phyloP scores from a whole-genome alignment of 2,113 vertebrate species.

The Tragulus kanchil region DNA sequence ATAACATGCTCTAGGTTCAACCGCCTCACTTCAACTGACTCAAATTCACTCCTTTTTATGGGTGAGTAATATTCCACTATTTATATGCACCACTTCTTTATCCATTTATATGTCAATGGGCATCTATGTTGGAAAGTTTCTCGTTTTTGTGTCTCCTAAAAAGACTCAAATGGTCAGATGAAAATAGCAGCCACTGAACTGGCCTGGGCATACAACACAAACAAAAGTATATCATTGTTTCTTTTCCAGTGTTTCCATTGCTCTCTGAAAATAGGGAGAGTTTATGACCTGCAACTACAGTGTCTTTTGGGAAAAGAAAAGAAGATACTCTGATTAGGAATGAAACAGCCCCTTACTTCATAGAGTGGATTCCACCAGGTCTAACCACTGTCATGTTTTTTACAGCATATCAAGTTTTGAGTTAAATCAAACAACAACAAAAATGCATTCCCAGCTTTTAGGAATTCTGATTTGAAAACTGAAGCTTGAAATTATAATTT shows the following conservation, averaged over 20 bases:
- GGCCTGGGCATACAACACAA: neutral
- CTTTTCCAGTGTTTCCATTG: neutral
- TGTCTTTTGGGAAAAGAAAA: constrained; percentile 4
- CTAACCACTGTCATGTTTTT: neutral
- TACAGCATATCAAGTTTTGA: neutral
- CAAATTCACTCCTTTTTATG: neutral
- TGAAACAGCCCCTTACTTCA: neutral
- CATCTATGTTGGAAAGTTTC: neutral
- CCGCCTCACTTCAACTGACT: neutral
- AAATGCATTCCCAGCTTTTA: neutral
- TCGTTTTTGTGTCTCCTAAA: neutral
- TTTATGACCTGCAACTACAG: neutral
- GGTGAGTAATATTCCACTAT: neutral
- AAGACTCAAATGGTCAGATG: neutral
- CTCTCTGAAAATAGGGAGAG: neutral
- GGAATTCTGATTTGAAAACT: constrained; percentile 55
- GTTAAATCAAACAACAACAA: neutral
- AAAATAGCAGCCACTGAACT: neutral
- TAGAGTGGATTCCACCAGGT: neutral
- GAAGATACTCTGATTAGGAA: neutral
- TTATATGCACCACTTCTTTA: neutral
- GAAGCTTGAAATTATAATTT: neutral
- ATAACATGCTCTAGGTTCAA: neutral
- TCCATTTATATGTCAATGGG: neutral
- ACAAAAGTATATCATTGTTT: neutral